Evolutionary conservation across 2,797 vertebrate genomes (phyloP), one percentile per base, ranked within the genome.

Genomic region (Novumbra hubbsi): DNA sequence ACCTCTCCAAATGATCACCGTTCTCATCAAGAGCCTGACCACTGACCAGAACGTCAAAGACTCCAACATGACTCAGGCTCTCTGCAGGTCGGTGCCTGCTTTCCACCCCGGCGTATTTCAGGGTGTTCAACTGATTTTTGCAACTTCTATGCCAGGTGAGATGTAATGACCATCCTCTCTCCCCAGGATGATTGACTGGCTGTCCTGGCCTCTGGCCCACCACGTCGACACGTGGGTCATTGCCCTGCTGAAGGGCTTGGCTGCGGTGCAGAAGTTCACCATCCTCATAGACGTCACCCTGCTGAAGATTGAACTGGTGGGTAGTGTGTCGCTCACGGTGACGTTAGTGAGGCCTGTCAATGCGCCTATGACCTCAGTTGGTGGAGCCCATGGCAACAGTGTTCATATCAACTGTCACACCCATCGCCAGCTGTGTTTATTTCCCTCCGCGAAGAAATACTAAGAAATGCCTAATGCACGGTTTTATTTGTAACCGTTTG

Each of bases 171-270:
- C 16, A 8, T 67, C 32, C 3, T 19, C 14, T 4, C 15, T 21
- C 30, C 24, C 27, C 88, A 96, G 95, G 90, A 99, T 99, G 98
- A 99, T 99, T 79, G 98, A 98, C 88, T 99, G 98, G 98, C 91
- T 99, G 0, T 99, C 98, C 34, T 99, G 98, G 98, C 98, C 98
- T 38, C 85, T 99, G 86, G 97, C 98, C 78, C 96, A 98, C 79
- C 96, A 98, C n/a, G 95, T 99, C 74, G 98, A 99, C 74, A 98
- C 95, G 0, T 99, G 98, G 98, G 95, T 98, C 85, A 97, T 97
- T 71, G 96, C 98, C 70, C 91, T 99, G 49, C 90, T 99, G 68
- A 99, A 97, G 89, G 98, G 98, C 71, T 91, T 99, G 86, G 97
- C 97, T 16, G 95, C 97, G 64, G 98, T 98, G 81, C 97, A 99